Base-by-base conservation (phyloP, 2,797 vertebrate species). In the Nannoperca australis region DNA sequence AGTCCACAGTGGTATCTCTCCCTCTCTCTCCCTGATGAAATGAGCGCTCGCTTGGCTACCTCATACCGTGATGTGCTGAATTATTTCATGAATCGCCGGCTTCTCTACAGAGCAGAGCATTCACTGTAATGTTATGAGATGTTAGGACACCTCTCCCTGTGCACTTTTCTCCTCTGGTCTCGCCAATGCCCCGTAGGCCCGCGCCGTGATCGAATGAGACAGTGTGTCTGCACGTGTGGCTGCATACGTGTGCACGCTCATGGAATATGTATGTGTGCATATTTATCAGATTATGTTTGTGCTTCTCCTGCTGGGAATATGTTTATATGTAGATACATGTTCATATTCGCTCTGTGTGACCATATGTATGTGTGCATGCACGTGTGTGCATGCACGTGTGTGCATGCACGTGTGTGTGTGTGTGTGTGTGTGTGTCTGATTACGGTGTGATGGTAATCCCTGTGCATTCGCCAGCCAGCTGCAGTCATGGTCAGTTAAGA, bases 401-500 rank as follows among this genome's bases (percentile, higher is more conserved):
- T 82, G n/a, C n/a, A n/a, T n/a, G n/a, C n/a, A n/a, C n/a, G n/a
- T n/a, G 47, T 61, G 34, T 36, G 30, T 51, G 27, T 61, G 58
- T 63, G 56, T 38, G 34, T 59, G 69, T 27, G 62, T 27, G 59
- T 2, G 63, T 79, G 56, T 69, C 30, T 14, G 13, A 61, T 47
- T 34, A 30, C 30, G 2, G 32, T 7, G 22, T 83, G 76, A 88
- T 44, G 27, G 70, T 90, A 88, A 90, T 92, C 74, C 66, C 50
- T 80, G 70, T 54, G 75, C 79, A 71, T 76, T 86, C 20, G 79
- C 61, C 54, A 88, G 84, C 87, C 83, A 92, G 81, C 79, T 87
- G 69, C 79, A 87, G 76, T 93, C 91, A 88, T 45, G 70, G 82
- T 81, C 85, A 80, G 76, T 82, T 69, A 82, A 76, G 51, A 70